Base-by-base conservation (phyloP, 2,113 vertebrate species). In the Seriola rivoliana region DNA sequence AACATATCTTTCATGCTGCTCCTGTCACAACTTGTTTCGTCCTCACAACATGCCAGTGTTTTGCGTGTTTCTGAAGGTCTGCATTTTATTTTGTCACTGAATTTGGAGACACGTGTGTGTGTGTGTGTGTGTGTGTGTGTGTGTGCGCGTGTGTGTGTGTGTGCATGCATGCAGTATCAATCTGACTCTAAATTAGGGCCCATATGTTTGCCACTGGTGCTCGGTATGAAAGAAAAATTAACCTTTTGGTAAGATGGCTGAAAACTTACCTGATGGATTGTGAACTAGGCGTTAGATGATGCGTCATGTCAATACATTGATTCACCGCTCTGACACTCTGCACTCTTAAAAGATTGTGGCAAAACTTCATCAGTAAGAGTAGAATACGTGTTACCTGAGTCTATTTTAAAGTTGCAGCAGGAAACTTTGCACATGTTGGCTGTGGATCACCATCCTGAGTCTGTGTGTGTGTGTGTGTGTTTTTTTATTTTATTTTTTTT, bases 21-120 rank as follows among this genome's bases (percentile, higher is more conserved):
- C 13, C 68, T 70, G 59, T 82, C 84, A 82, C 75, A 80, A 36
- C 50, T 21, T 54, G 21, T 59, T 69, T 65, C 75, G 67, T 76
- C 19, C 50, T 65, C 57, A 36, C 63, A 76, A 55, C 46, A 71
- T 64, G 65, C 19, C 34, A 73, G 32, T 69, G 46, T 85, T 80
- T 72, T 78, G 19, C 34, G 10, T 50, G 29, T 67, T 58, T 62
- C 75, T 64, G 17, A 55, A 48, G 32, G 29, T 32, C 44, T 65
- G 59, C 52, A 23, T 50, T 36, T 76, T 48, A 63, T 63, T 71
- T 32, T 50, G 32, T 50, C 57, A n/a, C 36, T 57, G 46, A 34
- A 44, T 79, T 29, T 87, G 46, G 60, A 71, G 69, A 75, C 17
- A 23, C 29, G 34, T 57, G 7, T 32, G 70, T 65, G 40, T 59